These are phyloP conservation scores for Pseudorhombus dupliciocellatus DNA, from an alignment of 2,113 vertebrate genomes.

Conservation along the genomic window DNA sequence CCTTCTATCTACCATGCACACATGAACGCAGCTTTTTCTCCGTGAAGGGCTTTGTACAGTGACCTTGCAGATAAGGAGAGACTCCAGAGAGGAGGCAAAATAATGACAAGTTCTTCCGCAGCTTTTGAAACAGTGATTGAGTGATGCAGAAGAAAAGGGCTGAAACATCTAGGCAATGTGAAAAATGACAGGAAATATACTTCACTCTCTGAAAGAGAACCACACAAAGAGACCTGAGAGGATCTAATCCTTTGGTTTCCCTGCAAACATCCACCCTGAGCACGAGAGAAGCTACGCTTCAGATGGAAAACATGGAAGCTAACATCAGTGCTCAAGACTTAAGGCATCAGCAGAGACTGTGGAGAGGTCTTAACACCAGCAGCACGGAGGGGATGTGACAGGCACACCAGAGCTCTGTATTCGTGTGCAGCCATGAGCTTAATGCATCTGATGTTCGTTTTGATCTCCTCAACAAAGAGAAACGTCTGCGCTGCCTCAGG, in stretches of 20 bases:
- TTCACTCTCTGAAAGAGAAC: background rate
- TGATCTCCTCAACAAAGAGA: background rate
- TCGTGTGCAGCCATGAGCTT: background rate
- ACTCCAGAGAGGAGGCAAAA: slow-evolving; percentile 18
- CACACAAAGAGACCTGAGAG: background rate
- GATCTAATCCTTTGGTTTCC: too few species aligned
- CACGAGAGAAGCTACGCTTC: too few species aligned
- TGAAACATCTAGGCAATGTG: slow-evolving; percentile 1
- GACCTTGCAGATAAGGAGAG: slow-evolving; percentile 26
- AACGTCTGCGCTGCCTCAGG: background rate
- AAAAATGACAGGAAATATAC: background rate
- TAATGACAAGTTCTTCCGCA: slow-evolving; percentile 36
- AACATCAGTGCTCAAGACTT: too few species aligned
- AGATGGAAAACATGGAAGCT: too few species aligned
- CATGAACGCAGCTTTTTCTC: slow-evolving; percentile 5
- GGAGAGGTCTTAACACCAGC: background rate
- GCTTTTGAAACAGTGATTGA: slow-evolving; percentile 35
- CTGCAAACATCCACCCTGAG: too few species aligned
- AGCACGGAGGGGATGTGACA: too few species aligned
- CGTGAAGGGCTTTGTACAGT: slow-evolving; percentile 9
- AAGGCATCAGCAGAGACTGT: too few species aligned
- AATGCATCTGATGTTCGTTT: background rate
- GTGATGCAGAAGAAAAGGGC: background rate
- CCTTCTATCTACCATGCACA: slow-evolving; percentile 20
- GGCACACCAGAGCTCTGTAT: too few species aligned